A percentile compares a stretch with the other conserved stretches of the same genome.
phyloP scores from a whole-genome alignment of 2,888 invertebrate genomes.

The Drosophila buzzatii region DNA sequence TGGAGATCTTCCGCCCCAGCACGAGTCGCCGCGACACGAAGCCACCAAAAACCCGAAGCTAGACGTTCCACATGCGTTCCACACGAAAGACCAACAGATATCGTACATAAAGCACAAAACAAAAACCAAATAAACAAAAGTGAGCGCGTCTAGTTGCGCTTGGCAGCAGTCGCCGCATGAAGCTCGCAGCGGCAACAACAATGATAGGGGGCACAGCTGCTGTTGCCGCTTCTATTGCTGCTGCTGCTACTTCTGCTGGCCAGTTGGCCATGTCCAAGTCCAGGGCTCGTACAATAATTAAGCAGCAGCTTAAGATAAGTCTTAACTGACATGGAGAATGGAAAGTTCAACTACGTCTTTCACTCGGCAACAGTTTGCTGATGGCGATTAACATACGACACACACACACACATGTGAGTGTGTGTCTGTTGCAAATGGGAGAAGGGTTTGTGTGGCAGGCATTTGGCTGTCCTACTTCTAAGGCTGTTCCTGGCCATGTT shows the following conservation, averaged over 20 bases:
- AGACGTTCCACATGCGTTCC: constrained; percentile 63
- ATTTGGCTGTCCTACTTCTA: constrained; percentile 68
- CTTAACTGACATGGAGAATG: constrained; percentile 67
- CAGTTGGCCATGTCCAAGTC: constrained; percentile 44
- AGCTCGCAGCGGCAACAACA: constrained; percentile 54
- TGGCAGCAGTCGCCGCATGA: constrained; percentile 55
- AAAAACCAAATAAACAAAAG: constrained; percentile 60
- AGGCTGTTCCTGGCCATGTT: constrained; percentile 65
- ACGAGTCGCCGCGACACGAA: constrained; percentile 48
- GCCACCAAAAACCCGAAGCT: constrained; percentile 36
- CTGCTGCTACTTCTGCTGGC: constrained; percentile 15
- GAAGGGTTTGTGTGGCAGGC: constrained; percentile 62
- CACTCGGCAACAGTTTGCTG: constrained; percentile 56
- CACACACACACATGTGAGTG: constrained; percentile 28
- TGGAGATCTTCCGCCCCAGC: constrained; percentile 83
- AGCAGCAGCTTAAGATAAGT: constrained; percentile 66
- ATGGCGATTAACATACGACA: constrained; percentile 71
- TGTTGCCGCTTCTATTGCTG: background rate
- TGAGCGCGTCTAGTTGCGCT: constrained; percentile 56
- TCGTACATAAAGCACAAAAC: background rate
- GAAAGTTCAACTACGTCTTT: constrained; percentile 75
- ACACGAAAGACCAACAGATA: constrained; percentile 35
- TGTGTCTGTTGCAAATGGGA: constrained; percentile 36
- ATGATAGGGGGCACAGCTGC: background rate
- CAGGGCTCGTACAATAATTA: constrained; percentile 56